A percentile compares a stretch with the other conserved stretches of the same genome.
Conservation (phyloP, 2,113 vertebrate species). For the Pimephales promelas region DNA sequence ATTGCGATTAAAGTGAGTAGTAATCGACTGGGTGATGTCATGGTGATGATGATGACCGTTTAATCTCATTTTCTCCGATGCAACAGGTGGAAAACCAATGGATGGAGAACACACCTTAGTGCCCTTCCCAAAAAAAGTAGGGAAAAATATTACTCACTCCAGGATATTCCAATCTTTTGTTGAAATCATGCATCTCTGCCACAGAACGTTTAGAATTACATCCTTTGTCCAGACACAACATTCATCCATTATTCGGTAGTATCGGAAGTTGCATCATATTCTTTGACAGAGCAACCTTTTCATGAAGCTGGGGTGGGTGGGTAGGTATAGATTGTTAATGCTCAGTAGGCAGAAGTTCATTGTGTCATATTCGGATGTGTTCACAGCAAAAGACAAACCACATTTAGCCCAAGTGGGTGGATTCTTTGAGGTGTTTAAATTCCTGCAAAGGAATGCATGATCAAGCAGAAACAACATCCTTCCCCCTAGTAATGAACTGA, state of each 20-base stretch:
- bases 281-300: conserved; percentile 22
- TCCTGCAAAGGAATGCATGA: conserved; percentile 34
- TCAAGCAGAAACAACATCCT: conserved; percentile 36
- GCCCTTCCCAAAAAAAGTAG: neutral
- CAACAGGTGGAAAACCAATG: neutral
- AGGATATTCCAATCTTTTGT: conserved; percentile 11
- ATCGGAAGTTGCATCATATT: neutral
- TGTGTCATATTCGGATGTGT: neutral
- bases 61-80: neutral
- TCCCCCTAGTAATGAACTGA: conserved; percentile 37
- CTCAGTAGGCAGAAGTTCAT: conserved; percentile 1
- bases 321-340: neutral
- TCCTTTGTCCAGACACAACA: neutral
- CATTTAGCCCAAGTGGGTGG: conserved; percentile 39
- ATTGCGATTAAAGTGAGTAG: neutral
- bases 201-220: neutral
- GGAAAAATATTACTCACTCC: conserved; percentile 19
- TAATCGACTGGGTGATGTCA: neutral
- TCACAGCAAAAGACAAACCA: neutral
- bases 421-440: conserved; percentile 31
- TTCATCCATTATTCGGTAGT: neutral
- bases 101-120: neutral
- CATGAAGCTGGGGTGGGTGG: neutral
- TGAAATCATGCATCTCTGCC: neutral
- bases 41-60: neutral